Evolutionary conservation across 1,140 invertebrate species (phyloP).

Genomic region (Coptotermes formosanus): DNA sequence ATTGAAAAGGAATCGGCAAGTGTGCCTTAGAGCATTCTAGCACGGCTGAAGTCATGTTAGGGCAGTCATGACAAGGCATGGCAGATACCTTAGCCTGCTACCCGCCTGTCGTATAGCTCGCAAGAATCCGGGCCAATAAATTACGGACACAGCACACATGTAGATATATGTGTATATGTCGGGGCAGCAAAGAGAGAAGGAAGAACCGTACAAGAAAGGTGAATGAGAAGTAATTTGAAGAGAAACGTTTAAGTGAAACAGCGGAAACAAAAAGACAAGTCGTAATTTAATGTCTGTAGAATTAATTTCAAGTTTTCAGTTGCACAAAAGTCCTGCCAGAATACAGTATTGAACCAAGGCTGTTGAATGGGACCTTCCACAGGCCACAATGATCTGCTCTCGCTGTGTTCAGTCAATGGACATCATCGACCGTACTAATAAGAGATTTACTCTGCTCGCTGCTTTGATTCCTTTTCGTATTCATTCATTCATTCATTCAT

Average conservation of each 20-base stretch:
- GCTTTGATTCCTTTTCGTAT: no score
- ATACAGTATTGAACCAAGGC: background rate
- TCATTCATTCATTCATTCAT: no score
- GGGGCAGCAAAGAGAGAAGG: background rate
- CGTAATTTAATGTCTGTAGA: background rate
- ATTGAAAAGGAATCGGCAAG: no score
- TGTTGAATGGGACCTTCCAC: background rate
- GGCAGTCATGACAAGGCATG: conserved; percentile 7
- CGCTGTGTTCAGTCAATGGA: no score
- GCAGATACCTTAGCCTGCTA: conserved; percentile 8
- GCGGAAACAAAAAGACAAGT: background rate
- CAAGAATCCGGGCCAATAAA: conserved; percentile 11
- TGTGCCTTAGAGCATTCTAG: background rate
- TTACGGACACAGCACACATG: background rate
- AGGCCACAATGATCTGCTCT: no score
- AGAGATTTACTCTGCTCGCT: no score
- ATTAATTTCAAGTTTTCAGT: background rate
- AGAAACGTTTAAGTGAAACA: background rate
- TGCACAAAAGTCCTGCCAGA: background rate
- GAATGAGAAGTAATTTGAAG: background rate
- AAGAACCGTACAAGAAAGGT: background rate
- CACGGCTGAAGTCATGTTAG: background rate
- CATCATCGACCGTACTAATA: no score
- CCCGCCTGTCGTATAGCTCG: conserved; percentile 1
- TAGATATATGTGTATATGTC: background rate